Base-by-base conservation (phyloP, 2,113 vertebrate species). In the Notothenia coriiceps region DNA sequence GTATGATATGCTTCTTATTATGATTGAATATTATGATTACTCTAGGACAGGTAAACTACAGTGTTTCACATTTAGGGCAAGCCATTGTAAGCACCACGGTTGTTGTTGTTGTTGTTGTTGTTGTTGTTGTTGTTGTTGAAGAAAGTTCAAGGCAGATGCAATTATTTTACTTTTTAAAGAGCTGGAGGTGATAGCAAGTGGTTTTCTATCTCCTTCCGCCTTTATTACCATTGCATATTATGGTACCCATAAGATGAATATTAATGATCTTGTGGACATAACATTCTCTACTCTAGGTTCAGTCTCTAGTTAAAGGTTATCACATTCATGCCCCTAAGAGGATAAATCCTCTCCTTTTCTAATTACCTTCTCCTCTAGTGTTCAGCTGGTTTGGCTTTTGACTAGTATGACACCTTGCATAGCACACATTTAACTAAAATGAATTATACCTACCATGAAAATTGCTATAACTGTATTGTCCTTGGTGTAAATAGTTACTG, bases 301-400 rank as follows among this genome's bases (percentile, higher is more conserved):
- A 35, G 3, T 33, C 29, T 73, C 17, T 29, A 14, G n/a, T 7
- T 44, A n/a, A 62, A 51, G 5, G 7, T 40, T 2, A 50, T 11
- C 8, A 63, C 3, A 52, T 67, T 18, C 54, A 43, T 51, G 46
- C 44, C 18, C 33, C 14, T 14, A 44, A 22, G 6, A 17, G 18
- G 49, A 22, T 51, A 47, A 12, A 9, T 15, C 15, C 11, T 47
- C 60, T 72, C 50, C 5, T 50, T 60, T 40, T 40, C 2, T 44
- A 33, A 51, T 60, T n/a, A 29, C 18, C 18, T 6, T n/a, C n/a
- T 51, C 47, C 55, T 74, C 14, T 2, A 29, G 11, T 62, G 12
- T 46, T 55, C 15, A 64, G 6, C n/a, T 52, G 33, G 47, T 61
- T 76, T 17, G 22, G 22, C 50, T 68, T 68, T 40, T 67, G 13